Evolutionary conservation across 2,797 vertebrate species (phyloP).

Genomic region (Sebastes iracundus): DNA sequence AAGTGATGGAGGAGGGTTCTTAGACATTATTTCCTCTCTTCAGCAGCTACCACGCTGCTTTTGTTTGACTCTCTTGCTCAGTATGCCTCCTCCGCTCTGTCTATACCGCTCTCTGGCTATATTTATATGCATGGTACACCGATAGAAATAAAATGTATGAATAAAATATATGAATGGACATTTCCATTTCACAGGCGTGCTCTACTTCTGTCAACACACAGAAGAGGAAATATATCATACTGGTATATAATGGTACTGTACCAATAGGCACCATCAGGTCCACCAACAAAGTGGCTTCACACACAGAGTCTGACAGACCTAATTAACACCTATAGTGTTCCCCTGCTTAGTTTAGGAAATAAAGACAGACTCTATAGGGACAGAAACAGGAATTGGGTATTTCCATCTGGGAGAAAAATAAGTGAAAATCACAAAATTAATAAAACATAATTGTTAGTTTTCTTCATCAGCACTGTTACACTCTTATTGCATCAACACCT

Average conservation of each 20-base stretch:
- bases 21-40: slow-evolving; percentile 21
- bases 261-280: background rate
- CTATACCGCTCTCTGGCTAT: slow-evolving; percentile 15
- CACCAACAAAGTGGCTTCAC: background rate
- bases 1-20: slow-evolving; percentile 11
- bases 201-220: slow-evolving; percentile 7
- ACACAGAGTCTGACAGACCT: background rate
- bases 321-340: background rate
- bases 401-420: background rate
- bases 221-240: background rate
- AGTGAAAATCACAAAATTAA: background rate
- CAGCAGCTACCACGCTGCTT: slow-evolving; percentile 33
- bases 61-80: slow-evolving; percentile 49
- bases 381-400: background rate
- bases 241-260: background rate
- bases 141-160: slow-evolving; percentile 26
- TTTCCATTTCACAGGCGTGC: slow-evolving; percentile 24
- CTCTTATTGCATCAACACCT: slow-evolving; percentile 11
- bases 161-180: slow-evolving; percentile 33
- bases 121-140: background rate
- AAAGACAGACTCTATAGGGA: background rate
- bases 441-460: background rate
- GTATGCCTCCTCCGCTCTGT: slow-evolving; percentile 22
- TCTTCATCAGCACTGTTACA: background rate
- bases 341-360: background rate